A percentile compares a stretch with the other conserved stretches of the same genome.
Conservation (phyloP, 2,113 vertebrate species). For the Nesoenas mayeri region DNA sequence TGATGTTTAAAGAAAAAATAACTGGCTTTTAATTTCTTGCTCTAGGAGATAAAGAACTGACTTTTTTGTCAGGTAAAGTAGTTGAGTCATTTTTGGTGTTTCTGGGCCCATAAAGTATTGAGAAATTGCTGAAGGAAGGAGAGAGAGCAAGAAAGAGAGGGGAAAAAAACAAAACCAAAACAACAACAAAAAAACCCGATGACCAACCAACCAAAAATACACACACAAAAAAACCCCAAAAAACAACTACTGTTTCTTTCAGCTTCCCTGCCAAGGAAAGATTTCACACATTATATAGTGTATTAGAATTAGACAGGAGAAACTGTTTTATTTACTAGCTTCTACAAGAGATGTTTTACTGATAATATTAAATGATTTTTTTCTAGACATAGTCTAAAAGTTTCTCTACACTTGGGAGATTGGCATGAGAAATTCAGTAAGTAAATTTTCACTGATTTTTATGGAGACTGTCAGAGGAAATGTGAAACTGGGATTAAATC, state of each 20-base stretch:
- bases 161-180: too few species aligned
- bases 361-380: neutral
- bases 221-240: too few species aligned
- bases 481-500: conserved; percentile 11
- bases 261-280: neutral
- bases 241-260: neutral
- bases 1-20: neutral
- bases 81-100: neutral
- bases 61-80: neutral
- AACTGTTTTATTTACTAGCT: conserved; percentile 35
- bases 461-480: conserved; percentile 23
- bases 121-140: neutral
- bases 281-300: neutral
- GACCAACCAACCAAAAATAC: too few species aligned
- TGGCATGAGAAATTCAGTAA: conserved; percentile 40
- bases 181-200: too few species aligned
- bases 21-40: neutral
- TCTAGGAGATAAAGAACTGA: neutral
- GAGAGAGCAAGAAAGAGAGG: neutral
- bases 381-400: neutral
- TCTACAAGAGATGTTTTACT: conserved; percentile 4
- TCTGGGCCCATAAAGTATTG: neutral
- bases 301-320: conserved; percentile 25
- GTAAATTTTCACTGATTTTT: conserved; percentile 31
- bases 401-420: neutral